phyloP scores from a whole-genome alignment of 2,888 invertebrate genomes.

The Halocaridina rubra region DNA sequence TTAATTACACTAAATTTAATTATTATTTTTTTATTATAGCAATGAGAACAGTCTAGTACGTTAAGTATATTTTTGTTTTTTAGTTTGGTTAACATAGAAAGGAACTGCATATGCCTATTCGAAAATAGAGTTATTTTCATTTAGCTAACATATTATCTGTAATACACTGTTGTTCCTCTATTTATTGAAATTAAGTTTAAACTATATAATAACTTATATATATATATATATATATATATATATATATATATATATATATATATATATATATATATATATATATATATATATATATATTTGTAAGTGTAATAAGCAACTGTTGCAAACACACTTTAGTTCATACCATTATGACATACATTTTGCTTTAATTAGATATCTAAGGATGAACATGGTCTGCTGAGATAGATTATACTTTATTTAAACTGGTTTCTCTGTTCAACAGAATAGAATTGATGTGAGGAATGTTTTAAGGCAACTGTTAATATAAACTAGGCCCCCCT shows the following conservation, averaged over 20 bases:
- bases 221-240: slow-evolving; percentile 35
- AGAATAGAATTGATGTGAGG: slow-evolving; percentile 3
- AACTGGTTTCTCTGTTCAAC: not conserved
- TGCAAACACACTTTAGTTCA: too few species aligned
- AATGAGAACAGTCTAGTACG: not conserved
- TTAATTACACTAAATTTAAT: too few species aligned
- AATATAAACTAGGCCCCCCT: not conserved
- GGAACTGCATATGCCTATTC: too few species aligned
- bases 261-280: slow-evolving; percentile 45
- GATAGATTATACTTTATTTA: not conserved
- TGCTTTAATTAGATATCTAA: not conserved
- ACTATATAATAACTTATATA: too few species aligned
- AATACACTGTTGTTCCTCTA: too few species aligned
- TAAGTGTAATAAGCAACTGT: not conserved
- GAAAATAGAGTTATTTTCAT: too few species aligned
- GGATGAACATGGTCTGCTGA: slow-evolving; percentile 38
- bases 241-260: slow-evolving; percentile 37
- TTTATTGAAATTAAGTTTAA: too few species aligned
- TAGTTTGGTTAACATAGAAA: too few species aligned
- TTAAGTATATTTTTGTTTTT: not conserved
- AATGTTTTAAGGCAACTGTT: not conserved
- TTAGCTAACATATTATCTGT: too few species aligned
- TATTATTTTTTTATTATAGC: not conserved
- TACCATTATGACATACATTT: not conserved
- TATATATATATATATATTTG: slow-evolving; percentile 36